phyloP scores from a whole-genome alignment of 2,113 vertebrate species.

The Cephalophus harveyi region DNA sequence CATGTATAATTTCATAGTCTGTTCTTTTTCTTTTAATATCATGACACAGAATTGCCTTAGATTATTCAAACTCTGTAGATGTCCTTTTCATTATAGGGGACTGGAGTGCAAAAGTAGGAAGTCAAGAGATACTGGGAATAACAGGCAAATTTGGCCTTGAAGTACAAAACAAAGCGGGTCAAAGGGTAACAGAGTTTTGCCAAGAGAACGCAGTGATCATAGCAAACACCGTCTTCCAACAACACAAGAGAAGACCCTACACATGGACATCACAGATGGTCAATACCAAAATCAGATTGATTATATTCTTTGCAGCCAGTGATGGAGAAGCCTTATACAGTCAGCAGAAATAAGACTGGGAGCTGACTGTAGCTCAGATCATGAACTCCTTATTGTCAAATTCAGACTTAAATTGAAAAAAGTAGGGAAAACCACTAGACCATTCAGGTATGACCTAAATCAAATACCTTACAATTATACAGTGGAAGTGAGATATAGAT shows the following conservation, averaged over 20 bases:
- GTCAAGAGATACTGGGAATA: not conserved
- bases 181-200: not conserved
- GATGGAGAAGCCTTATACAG: not conserved
- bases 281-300: not conserved
- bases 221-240: not conserved
- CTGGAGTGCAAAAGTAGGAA: not conserved
- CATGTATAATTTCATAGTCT: not conserved
- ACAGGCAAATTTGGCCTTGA: not conserved
- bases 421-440: not conserved
- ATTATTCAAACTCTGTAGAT: not conserved
- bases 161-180: not conserved
- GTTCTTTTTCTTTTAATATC: not conserved
- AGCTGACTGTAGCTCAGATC: not conserved
- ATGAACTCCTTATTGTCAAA: not conserved
- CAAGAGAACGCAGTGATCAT: not conserved
- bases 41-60: not conserved
- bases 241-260: not conserved
- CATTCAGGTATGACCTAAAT: not conserved
- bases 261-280: not conserved
- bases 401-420: not conserved
- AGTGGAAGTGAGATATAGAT: not conserved
- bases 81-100: not conserved
- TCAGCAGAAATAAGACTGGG: not conserved
- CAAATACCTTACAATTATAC: not conserved
- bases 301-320: not conserved